A percentile compares a stretch with the other conserved stretches of the same genome.
These are phyloP conservation scores for Rallus limicola DNA, from an alignment of 2,113 vertebrate genomes.

Conservation along the genomic window DNA sequence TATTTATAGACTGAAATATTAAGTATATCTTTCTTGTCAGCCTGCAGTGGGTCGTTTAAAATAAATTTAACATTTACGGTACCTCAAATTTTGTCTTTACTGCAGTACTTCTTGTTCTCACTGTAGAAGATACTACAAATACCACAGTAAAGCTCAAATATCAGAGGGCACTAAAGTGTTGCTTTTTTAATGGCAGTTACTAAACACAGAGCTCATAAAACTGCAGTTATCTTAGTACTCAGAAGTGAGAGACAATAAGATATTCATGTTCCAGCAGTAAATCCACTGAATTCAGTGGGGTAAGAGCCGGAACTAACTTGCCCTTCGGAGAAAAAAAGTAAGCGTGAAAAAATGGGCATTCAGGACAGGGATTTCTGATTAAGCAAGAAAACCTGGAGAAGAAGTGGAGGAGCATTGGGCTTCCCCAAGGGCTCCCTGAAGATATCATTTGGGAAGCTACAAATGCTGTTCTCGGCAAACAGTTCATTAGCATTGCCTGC, in stretches of 20 bases:
- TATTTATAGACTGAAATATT: constrained; percentile 24
- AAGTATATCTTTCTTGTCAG: not conserved
- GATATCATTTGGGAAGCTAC: not conserved
- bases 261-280: not conserved
- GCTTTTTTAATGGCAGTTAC: not conserved
- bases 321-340: not conserved
- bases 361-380: not conserved
- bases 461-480: not conserved
- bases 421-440: not conserved
- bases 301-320: not conserved
- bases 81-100: constrained; percentile 29
- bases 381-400: not conserved
- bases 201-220: constrained; percentile 27
- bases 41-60: not conserved
- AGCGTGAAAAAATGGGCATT: accelerated
- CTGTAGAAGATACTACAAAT: constrained; percentile 2
- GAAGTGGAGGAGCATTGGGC: not conserved
- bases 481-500: not conserved
- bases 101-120: constrained; percentile 12
- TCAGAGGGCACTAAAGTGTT: not conserved
- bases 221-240: not conserved
- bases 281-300: not conserved
- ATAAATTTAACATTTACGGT: not conserved
- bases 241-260: not conserved
- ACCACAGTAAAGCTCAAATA: constrained; percentile 47